Percentiles rank a stretch among this genome's conserved stretches.
These are phyloP conservation scores for Crypturellus undulatus DNA, from an alignment of 2,113 vertebrate species.

Conservation along the genomic window DNA sequence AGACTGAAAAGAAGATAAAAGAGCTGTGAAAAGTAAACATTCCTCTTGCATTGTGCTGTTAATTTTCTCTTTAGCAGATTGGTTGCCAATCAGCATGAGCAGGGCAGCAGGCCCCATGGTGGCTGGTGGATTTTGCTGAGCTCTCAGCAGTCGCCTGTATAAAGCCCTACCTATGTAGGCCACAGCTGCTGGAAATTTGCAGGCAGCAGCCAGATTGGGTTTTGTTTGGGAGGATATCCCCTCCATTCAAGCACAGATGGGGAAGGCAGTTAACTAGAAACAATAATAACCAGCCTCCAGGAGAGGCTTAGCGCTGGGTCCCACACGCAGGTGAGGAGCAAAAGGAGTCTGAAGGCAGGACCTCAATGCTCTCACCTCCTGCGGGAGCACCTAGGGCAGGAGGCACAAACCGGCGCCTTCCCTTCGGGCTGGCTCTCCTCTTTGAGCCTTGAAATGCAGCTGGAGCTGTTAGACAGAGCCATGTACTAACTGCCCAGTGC, in stretches of 20 bases:
- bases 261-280: conserved; percentile 37
- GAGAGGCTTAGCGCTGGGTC: not conserved
- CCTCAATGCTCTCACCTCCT: not conserved
- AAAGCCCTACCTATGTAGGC: not conserved
- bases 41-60: conserved; percentile 2
- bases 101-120: not conserved
- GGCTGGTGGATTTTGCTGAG: not conserved
- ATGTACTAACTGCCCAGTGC: not conserved
- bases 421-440: not conserved
- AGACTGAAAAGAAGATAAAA: not conserved
- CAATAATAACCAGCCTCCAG: not conserved
- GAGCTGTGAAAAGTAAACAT: not conserved
- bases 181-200: conserved; percentile 35
- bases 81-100: not conserved
- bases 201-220: not conserved
- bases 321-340: not conserved
- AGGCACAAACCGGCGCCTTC: not conserved
- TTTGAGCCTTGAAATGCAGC: not conserved
- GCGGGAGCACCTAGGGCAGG: too few species aligned
- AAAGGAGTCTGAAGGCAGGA: not conserved
- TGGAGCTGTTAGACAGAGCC: not conserved
- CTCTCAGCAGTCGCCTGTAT: not conserved
- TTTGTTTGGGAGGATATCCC: not conserved
- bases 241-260: conserved; percentile 39
- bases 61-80: conserved; percentile 13